phyloP scores from a whole-genome alignment of 2,113 vertebrate genomes.

The Erinaceus europaeus region DNA sequence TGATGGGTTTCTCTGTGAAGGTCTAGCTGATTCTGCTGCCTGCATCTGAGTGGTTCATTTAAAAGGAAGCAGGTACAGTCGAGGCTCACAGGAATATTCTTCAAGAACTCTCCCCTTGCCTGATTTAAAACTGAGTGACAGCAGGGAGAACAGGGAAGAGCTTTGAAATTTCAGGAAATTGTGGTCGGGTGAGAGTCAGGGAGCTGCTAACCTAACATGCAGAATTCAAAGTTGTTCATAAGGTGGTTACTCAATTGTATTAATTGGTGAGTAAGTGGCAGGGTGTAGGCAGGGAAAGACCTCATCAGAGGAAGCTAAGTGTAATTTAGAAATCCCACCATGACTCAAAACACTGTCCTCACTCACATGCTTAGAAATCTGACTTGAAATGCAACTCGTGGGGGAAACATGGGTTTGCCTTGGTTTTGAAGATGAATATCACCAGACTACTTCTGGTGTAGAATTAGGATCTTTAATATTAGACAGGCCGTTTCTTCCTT shows the following conservation, averaged over 20 bases:
- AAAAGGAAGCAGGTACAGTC: not conserved
- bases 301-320: not conserved
- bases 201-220: conserved; percentile 14
- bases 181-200: not conserved
- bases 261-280: conserved; percentile 56
- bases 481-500: not conserved
- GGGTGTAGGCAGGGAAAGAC: conserved; percentile 31
- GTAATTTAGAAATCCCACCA: conserved; percentile 3
- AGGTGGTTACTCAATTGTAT: conserved; percentile 1
- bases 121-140: not conserved
- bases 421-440: not conserved
- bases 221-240: conserved; percentile 39
- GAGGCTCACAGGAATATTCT: not conserved
- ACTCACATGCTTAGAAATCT: conserved; percentile 19
- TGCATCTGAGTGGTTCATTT: not conserved
- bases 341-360: not conserved
- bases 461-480: not conserved
- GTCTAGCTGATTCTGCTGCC: not conserved
- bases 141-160: too few species aligned
- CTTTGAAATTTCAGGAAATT: not conserved
- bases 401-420: not conserved
- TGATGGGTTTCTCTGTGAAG: not conserved
- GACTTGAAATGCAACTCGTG: not conserved
- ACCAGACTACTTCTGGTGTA: not conserved
- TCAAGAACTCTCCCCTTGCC: not conserved